phyloP scores from a whole-genome alignment of 2,113 vertebrate genomes.

The Chrysochloris asiatica region DNA sequence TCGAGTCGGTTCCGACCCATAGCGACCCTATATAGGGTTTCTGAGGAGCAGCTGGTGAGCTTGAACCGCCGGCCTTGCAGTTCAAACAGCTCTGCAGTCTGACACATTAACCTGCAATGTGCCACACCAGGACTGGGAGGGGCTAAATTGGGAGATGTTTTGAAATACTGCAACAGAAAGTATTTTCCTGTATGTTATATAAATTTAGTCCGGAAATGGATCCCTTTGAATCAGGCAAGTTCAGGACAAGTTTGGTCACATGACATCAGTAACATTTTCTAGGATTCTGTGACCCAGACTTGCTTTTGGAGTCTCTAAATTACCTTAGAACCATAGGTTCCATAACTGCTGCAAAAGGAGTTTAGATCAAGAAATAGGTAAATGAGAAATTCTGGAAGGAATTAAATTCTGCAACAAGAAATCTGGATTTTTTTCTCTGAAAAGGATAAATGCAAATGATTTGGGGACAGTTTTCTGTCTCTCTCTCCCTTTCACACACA shows the following conservation, averaged over 20 bases:
- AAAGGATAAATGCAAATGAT: neutral
- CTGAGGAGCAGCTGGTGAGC: too few species aligned
- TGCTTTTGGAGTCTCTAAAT: neutral
- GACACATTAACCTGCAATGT: too few species aligned
- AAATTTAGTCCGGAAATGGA: neutral
- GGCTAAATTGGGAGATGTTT: neutral
- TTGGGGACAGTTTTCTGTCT: neutral
- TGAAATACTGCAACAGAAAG: neutral
- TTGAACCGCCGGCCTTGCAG: too few species aligned
- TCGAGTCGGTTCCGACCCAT: too few species aligned
- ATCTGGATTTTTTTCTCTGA: neutral
- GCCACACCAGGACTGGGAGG: too few species aligned
- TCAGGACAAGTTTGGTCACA: neutral
- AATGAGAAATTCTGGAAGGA: slow-evolving; percentile 48
- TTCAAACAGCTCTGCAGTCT: too few species aligned
- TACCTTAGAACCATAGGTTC: neutral
- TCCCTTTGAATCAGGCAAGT: slow-evolving; percentile 17
- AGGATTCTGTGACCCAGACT: neutral
- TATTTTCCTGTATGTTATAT: slow-evolving; percentile 6
- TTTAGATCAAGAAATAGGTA: slow-evolving; percentile 19
- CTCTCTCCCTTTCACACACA: neutral
- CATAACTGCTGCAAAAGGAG: neutral
- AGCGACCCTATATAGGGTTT: too few species aligned
- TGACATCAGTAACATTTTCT: neutral
- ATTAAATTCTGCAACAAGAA: slow-evolving; percentile 40